phyloP scores from a whole-genome alignment of 2,797 vertebrate species.

The Masticophis lateralis region DNA sequence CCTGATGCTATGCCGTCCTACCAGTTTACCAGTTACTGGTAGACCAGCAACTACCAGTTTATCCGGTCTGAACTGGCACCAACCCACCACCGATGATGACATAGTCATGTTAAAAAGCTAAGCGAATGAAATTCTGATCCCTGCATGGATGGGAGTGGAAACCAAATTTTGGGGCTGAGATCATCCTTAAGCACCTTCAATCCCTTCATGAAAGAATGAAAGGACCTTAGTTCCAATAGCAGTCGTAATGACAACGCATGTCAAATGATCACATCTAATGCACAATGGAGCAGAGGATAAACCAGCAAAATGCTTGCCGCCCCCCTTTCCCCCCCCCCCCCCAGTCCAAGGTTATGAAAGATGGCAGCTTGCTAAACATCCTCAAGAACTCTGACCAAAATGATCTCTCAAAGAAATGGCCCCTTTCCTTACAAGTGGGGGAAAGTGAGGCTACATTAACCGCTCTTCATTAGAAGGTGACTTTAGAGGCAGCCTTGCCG shows the following conservation, averaged over 20 bases:
- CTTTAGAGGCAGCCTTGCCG: too few relatives aligned
- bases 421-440: neutral
- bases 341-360: neutral
- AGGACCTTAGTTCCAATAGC: neutral
- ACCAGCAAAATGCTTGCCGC: too few relatives aligned
- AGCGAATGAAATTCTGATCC: too few relatives aligned
- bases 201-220: neutral
- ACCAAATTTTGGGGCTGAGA: neutral
- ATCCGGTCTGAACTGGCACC: too few relatives aligned
- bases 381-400: neutral
- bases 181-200: neutral
- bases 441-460: neutral
- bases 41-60: too few relatives aligned
- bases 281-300: neutral
- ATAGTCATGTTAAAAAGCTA: neutral
- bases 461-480: neutral
- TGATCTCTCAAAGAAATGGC: neutral
- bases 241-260: neutral
- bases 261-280: neutral
- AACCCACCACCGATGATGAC: neutral
- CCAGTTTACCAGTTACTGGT: too few relatives aligned
- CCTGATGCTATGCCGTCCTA: too few relatives aligned
- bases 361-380: neutral
- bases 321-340: accelerated
- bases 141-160: neutral